phyloP scores from a whole-genome alignment of 2,888 invertebrate genomes.

The Drosophila mayaguana region DNA sequence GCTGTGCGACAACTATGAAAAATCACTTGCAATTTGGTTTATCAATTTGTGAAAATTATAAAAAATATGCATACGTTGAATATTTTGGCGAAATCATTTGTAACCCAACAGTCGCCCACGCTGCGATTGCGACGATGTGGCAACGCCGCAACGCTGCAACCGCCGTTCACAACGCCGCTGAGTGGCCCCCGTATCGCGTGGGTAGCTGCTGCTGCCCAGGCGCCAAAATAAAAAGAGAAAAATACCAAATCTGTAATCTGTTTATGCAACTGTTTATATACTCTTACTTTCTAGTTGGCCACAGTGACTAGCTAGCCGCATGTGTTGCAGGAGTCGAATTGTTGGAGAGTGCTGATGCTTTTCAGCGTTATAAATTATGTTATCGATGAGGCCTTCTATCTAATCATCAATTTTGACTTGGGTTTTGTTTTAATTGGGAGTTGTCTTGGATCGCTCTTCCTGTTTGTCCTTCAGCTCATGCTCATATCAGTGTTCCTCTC shows the following conservation, averaged over 20 bases:
- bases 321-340: background rate
- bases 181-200: slow-evolving; percentile 56
- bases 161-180: slow-evolving; percentile 29
- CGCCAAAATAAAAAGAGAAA: slow-evolving; percentile 41
- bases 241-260: slow-evolving; percentile 65
- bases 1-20: slow-evolving; percentile 63
- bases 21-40: slow-evolving; percentile 83
- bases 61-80: slow-evolving; percentile 82
- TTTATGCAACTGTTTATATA: slow-evolving; percentile 74
- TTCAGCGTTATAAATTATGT: background rate
- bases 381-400: no score
- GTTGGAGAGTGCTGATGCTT: background rate
- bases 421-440: no score
- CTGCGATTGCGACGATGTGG: slow-evolving; percentile 67
- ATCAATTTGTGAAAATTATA: slow-evolving; percentile 82
- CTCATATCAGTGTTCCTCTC: no score
- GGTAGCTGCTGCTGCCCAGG: slow-evolving; percentile 53
- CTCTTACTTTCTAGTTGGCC: slow-evolving; percentile 36
- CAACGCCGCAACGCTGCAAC: slow-evolving; percentile 55
- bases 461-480: no score
- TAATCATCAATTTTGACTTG: no score
- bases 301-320: background rate
- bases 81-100: slow-evolving; percentile 80
- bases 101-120: slow-evolving; percentile 72
- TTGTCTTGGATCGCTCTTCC: no score